phyloP scores from a whole-genome alignment of 1,140 invertebrate species.

The Zaprionus vittiger region DNA sequence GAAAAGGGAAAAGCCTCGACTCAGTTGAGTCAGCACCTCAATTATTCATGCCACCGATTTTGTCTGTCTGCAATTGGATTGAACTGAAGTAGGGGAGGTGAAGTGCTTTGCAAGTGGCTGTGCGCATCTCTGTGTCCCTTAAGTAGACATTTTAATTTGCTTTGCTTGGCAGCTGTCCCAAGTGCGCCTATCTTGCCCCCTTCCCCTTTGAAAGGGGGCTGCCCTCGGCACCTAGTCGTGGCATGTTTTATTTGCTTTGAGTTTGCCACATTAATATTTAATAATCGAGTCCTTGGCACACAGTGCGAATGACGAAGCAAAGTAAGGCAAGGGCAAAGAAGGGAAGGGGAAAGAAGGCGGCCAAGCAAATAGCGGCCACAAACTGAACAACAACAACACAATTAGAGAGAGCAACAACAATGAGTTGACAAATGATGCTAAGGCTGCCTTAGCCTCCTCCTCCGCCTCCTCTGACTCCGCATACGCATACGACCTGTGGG shows the following conservation, averaged over 20 bases:
- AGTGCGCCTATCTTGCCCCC: background rate
- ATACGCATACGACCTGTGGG: constrained; percentile 40
- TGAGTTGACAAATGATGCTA: constrained; percentile 42
- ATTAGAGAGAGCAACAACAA: constrained; percentile 20
- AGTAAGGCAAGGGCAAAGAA: background rate
- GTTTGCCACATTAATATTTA: constrained; percentile 68
- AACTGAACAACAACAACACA: constrained; percentile 33
- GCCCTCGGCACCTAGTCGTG: constrained; percentile 13
- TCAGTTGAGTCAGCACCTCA: constrained; percentile 67
- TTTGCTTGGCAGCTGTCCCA: constrained; percentile 45
- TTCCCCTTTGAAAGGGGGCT: background rate
- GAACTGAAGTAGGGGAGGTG: background rate
- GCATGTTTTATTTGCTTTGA: constrained; percentile 61
- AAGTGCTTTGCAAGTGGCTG: constrained; percentile 15
- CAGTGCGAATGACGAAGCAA: background rate
- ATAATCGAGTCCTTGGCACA: constrained; percentile 65
- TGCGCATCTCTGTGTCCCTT: constrained; percentile 15
- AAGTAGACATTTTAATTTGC: constrained; percentile 37
- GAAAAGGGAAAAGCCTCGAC: constrained; percentile 68
- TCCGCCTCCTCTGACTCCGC: background rate
- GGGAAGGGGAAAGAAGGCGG: background rate
- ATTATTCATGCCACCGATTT: constrained; percentile 56
- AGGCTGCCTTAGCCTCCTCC: background rate
- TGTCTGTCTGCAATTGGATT: constrained; percentile 33
- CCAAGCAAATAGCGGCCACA: background rate